Base-by-base conservation (phyloP, 2,113 vertebrate species). In the Pyrgilauda ruficollis region DNA sequence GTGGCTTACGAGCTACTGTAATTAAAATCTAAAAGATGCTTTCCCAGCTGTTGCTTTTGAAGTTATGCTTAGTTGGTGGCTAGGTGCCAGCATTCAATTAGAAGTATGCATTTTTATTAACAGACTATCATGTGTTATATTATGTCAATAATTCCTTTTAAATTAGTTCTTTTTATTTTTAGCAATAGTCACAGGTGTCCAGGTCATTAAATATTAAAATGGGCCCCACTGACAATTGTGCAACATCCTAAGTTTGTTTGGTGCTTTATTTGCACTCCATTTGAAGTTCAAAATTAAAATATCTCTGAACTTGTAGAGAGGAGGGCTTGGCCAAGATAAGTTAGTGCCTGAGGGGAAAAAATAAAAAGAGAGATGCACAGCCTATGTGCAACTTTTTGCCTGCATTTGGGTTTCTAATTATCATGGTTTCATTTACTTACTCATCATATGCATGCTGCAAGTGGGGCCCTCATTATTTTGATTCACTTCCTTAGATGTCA, bases 41-140 rank as follows among this genome's bases (percentile, higher is more conserved):
- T 97, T 85, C 94, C 97, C 97, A 98, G 97, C 96, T 98, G 97
- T 96, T 98, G 96, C 97, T 97, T 98, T 97, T 97, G 97, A 98
- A 98, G 96, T 97, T 90, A 43, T 95, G 91, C 96, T 96, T 96
- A 95, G 94, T 95, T 95, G 84, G 77, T 97, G 97, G 95, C 97
- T 95, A 93, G 92, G 78, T 97, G 97, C 97, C 97, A 98, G 92
- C 92, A 97, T 97, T 97, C 97, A 97, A 97, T 98, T 98, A 98
- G 94, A 96, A 97, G 94, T 87, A 81, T 97, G 95, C 93, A 96
- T 95, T 98, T 97, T 97, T 96, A 98, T 96, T 98, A 97, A 94
- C 94, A 90, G 93, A 84, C 73, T 97, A 96, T 95, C 89, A 83
- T 96, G 83, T 91, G 86, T 87, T 96, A 90, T 94, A 91, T 97